Evolutionary conservation across 2,113 vertebrate species (phyloP), one percentile per base, ranked within the genome.

Genomic region (Prunella fulvescens): DNA sequence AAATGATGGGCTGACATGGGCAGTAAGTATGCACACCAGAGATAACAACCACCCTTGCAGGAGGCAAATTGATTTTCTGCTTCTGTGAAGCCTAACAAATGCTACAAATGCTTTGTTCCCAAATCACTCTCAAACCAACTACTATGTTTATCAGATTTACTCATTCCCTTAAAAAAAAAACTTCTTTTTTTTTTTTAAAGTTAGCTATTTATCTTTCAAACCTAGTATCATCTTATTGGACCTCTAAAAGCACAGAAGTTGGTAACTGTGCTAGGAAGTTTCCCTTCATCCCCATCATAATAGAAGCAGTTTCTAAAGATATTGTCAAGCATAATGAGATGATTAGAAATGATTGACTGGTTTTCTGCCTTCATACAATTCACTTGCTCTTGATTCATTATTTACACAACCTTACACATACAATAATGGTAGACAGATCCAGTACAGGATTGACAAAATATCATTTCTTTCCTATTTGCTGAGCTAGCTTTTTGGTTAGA

Each of bases 41-140:
- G 92, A 90, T 96, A 88, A 91, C 40, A 71, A 48, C 58, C n/a
- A 50, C 14, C 57, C 56, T 90, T 51, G 37, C 18, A 86, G 80
- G 48, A 90, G 60, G 40, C 48, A 95, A 90, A 95, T 81, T 60
- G 92, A 94, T 95, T 94, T 94, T 93, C 76, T 95, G 90, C 90
- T 84, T 86, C 71, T 92, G 19, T 88, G 85, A 90, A 92, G 65
- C 88, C 64, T 90, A 86, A 90, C 56, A 94, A 95, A 90, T 50
- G 26, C 71, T 88, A 66, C 48, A 76, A 35, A 40, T 25, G 31
- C 48, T 78, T 93, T 74, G 39, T 51, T 93, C 67, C 51, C 82
- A 96, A 62, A 70, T 66, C 66, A 62, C 22, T 86, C 58, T 83
- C 47, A 81, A 91, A 83, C 29, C 37, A 73, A 7, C 58, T 22